Evolutionary conservation across 64 coral and sea anemone genomes (phyloP).

Genomic region (Pocillopora verrucosa): DNA sequence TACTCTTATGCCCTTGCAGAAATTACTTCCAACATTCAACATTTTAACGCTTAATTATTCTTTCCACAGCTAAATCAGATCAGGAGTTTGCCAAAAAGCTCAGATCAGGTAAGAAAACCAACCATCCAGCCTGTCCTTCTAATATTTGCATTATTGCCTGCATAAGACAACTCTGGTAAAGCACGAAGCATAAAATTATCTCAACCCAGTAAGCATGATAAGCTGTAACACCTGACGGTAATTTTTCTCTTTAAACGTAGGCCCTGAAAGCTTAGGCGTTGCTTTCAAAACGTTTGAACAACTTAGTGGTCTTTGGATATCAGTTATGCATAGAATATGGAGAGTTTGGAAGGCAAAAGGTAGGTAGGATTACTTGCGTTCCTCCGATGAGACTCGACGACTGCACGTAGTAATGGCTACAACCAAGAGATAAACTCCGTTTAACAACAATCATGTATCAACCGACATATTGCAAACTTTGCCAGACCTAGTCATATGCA

Average conservation of each 20-base stretch:
- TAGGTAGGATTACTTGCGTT: slow-evolving; percentile 50
- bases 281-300: slow-evolving; percentile 95
- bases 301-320: slow-evolving; percentile 89
- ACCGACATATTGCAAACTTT: not conserved
- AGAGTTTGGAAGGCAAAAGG: slow-evolving; percentile 95
- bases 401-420: not conserved
- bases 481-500: slow-evolving; percentile 30
- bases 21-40: too few relatives aligned
- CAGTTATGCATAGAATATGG: slow-evolving; percentile 96
- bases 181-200: not conserved
- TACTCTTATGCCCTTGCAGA: too few relatives aligned
- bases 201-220: not conserved
- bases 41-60: not conserved
- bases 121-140: not conserved
- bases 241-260: slow-evolving; percentile 65
- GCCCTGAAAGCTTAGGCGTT: slow-evolving; percentile 81
- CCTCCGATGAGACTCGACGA: not conserved
- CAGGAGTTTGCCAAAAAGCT: slow-evolving; percentile 62
- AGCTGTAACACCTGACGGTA: slow-evolving; percentile 18
- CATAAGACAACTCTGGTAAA: slow-evolving; percentile 5
- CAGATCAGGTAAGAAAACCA: slow-evolving; percentile 50
- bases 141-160: not conserved
- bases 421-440: not conserved
- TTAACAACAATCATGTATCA: not conserved
- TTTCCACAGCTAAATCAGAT: slow-evolving; percentile 73